Percentiles rank a stretch among this genome's conserved stretches.
Conservation (phyloP, 2,797 vertebrate species). For the Varecia variegata region DNA sequence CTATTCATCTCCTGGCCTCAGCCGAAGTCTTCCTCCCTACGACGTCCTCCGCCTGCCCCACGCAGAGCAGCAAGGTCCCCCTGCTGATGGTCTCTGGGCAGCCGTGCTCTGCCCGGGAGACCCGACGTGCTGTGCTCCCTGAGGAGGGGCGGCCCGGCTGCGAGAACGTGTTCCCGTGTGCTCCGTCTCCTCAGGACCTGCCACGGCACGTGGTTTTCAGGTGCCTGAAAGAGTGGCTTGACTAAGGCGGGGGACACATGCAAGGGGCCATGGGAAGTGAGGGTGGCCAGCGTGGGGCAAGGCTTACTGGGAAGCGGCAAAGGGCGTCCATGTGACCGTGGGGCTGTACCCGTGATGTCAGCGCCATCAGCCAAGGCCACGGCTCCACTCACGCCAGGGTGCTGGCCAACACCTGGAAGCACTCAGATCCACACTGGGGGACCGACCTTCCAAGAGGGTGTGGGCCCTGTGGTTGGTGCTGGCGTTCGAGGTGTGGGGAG, state of each 20-base stretch:
- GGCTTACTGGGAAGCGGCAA: not conserved
- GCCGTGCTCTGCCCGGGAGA: not conserved
- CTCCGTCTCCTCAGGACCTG: no score
- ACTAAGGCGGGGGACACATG: not conserved
- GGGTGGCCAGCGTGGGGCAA: not conserved
- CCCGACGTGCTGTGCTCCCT: not conserved
- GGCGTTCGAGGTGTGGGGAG: not conserved
- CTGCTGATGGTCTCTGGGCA: not conserved
- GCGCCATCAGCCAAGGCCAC: no score
- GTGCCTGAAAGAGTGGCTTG: no score
- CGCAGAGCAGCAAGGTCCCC: not conserved
- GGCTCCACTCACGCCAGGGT: accelerated
- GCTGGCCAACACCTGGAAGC: not conserved
- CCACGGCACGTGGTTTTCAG: accelerated
- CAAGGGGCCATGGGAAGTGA: not conserved
- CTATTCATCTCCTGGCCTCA: not conserved
- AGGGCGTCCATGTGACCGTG: not conserved
- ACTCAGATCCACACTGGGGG: not conserved
- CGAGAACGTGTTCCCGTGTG: accelerated
- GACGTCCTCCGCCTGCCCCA: not conserved
- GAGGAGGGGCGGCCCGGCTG: accelerated
- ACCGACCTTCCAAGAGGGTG: no score
- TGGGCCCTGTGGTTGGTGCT: no score
- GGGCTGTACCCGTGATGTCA: no score
- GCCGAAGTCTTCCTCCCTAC: not conserved